phyloP scores from a whole-genome alignment of 1,140 invertebrate species.

The Drosophila funebris region DNA sequence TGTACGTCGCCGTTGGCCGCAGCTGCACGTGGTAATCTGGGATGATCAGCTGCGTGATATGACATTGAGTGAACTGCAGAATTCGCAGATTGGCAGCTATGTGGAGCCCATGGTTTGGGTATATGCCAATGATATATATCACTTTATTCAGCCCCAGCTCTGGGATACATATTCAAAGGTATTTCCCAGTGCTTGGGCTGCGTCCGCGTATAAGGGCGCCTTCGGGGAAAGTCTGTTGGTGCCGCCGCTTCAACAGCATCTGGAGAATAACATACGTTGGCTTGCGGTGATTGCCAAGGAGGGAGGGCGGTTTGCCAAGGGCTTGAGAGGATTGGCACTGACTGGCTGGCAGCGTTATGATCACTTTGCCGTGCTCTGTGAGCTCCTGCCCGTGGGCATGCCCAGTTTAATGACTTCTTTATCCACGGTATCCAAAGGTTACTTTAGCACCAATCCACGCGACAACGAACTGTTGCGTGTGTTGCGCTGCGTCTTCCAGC shows the following conservation, averaged over 20 bases:
- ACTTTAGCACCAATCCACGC: slow-evolving; percentile 86
- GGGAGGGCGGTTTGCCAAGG: slow-evolving; percentile 83
- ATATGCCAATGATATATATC: slow-evolving; percentile 87
- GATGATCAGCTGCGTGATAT: slow-evolving; percentile 96
- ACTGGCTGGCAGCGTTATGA: slow-evolving; percentile 94
- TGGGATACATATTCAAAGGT: slow-evolving; percentile 93
- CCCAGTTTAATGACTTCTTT: slow-evolving; percentile 89
- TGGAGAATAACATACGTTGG: slow-evolving; percentile 90
- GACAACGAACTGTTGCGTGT: slow-evolving; percentile 85
- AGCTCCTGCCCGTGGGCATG: slow-evolving; percentile 93
- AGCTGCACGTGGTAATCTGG: slow-evolving; percentile 93
- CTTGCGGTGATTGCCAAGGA: slow-evolving; percentile 87
- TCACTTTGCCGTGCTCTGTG: slow-evolving; percentile 96
- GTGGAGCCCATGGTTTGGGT: slow-evolving; percentile 96
- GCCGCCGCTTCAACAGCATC: slow-evolving; percentile 87
- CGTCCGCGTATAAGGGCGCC: slow-evolving; percentile 87
- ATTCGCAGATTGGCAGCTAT: slow-evolving; percentile 88
- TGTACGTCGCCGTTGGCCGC: slow-evolving; percentile 87
- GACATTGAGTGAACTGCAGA: slow-evolving; percentile 87
- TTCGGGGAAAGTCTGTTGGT: slow-evolving; percentile 91
- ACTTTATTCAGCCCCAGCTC: slow-evolving; percentile 84
- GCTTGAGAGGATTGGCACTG: slow-evolving; percentile 88
- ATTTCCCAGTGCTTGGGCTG: slow-evolving; percentile 94
- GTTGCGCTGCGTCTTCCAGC: slow-evolving; percentile 85
- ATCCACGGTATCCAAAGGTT: slow-evolving; percentile 86